phyloP scores from a whole-genome alignment of 2,113 vertebrate genomes.

The Eubucco bourcierii region DNA sequence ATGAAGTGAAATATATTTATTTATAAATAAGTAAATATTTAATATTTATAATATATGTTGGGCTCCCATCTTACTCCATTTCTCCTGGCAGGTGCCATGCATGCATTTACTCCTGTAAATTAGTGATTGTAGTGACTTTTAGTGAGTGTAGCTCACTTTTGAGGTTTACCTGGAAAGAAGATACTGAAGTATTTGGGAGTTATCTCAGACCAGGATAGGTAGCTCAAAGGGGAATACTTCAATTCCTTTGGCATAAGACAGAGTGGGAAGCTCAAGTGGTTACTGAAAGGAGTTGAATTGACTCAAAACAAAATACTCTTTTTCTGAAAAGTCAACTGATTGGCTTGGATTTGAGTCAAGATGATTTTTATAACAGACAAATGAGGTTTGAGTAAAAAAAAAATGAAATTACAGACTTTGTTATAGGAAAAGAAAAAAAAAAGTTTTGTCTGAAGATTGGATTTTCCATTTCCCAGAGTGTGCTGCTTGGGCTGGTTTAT shows the following conservation, averaged over 20 bases:
- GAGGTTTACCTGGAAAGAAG: neutral
- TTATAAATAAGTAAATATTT: too few species aligned
- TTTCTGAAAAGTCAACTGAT: neutral
- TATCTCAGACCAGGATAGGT: neutral
- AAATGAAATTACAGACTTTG: neutral
- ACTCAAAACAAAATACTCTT: neutral
- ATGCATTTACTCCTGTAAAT: neutral
- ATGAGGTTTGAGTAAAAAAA: neutral
- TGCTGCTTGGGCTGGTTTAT: neutral
- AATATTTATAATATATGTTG: neutral
- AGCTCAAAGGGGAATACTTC: neutral
- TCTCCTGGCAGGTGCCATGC: neutral
- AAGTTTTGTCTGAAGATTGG: neutral
- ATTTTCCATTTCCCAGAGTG: neutral
- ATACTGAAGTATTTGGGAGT: neutral
- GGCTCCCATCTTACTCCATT: neutral
- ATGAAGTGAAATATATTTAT: too few species aligned
- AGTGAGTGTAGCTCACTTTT: neutral
- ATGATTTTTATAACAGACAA: neutral
- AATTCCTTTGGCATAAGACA: neutral
- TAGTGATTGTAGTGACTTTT: too few species aligned
- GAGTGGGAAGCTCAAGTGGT: neutral
- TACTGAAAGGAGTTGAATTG: neutral
- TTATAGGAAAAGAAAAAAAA: neutral
- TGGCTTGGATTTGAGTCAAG: neutral